A percentile compares a stretch with the other conserved stretches of the same genome.
Conservation (phyloP, 2,888 invertebrate genomes). For the Petrolisthes cinctipes region DNA sequence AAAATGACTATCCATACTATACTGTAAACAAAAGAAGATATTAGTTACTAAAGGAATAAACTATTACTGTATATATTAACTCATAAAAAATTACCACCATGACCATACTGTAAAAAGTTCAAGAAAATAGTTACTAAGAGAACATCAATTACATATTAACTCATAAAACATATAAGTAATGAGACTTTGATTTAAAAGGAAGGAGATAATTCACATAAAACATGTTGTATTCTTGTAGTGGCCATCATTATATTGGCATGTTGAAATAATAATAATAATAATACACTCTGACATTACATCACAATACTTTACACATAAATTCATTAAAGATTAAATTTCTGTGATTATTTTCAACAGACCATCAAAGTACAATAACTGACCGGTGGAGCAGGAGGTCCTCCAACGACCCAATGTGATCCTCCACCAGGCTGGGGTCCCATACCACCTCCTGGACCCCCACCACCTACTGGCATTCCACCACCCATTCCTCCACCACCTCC, state of each 20-base stretch:
- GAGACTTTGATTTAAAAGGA: too few species aligned
- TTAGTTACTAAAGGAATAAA: neutral
- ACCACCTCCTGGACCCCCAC: slow-evolving; percentile 9
- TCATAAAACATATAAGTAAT: too few species aligned
- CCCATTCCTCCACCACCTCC: slow-evolving; percentile 16
- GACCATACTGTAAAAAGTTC: too few species aligned
- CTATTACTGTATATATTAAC: neutral
- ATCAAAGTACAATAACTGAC: neutral
- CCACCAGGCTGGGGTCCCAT: slow-evolving; percentile 20
- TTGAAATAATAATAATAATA: too few species aligned
- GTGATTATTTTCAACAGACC: neutral
- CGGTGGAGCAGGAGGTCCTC: slow-evolving; percentile 32
- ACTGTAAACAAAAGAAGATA: slow-evolving; percentile 12
- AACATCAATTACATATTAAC: too few species aligned
- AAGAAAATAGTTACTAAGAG: too few species aligned
- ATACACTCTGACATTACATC: too few species aligned
- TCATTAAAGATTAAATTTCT: too few species aligned
- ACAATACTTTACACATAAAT: too few species aligned
- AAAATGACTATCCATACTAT: neutral
- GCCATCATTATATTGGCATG: too few species aligned
- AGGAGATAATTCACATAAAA: too few species aligned
- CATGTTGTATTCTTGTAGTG: too few species aligned
- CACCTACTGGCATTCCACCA: neutral
- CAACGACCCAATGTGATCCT: slow-evolving; percentile 44
- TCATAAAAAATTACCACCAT: neutral